Evolutionary conservation across 2,888 invertebrate genomes (phyloP), one percentile per base, ranked within the genome.

Genomic region (Caenorhabditis afra): DNA sequence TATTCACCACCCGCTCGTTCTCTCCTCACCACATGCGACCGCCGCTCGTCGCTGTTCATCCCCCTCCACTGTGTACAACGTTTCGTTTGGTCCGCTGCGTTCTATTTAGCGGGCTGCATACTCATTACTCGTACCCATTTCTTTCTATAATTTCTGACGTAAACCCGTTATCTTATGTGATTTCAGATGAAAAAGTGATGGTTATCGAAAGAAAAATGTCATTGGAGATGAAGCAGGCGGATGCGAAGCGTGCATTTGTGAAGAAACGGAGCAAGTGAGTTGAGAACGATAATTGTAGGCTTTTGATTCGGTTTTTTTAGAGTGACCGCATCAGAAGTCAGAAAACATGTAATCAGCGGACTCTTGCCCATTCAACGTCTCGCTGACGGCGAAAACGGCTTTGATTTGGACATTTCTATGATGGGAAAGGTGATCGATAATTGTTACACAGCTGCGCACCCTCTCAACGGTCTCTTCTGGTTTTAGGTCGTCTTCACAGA

Each of bases 251-350:
- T 39, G 74, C 79, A 12, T 79, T 79, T 65, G 79, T 79, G 7
- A 79, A 75, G 20, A 74, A 74, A 47, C 39, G 79, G 12, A 70
- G 70, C 74, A 79, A 79, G 79, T 79, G 37, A 70, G 79, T 73
- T 1, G 16, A 49, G 35, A 35, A 11, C 20, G 20, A 16, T 16
- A 12, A n/a, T 53, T 66, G 16, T 20, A 29, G 7, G 45, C 29
- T 41, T 41, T 67, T 49, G 16, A 8, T 7, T 14, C 18, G 4
- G 20, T 22, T 22, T 58, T 70, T 20, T n/a, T 22, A 79, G 79
- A 44, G 70, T 79, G 8, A 74, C 79, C 20, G 79, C 79, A 11
- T 64, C 79, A 14, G 79, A 79, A 49, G 74, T 79, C 1, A 37
- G 79, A 0, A 68, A 70, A 49, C 74, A 79, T 79, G 79, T 79